Evolutionary conservation across 2,797 vertebrate species (phyloP), one percentile per base, ranked within the genome.

Genomic region (Artibeus lituratus): DNA sequence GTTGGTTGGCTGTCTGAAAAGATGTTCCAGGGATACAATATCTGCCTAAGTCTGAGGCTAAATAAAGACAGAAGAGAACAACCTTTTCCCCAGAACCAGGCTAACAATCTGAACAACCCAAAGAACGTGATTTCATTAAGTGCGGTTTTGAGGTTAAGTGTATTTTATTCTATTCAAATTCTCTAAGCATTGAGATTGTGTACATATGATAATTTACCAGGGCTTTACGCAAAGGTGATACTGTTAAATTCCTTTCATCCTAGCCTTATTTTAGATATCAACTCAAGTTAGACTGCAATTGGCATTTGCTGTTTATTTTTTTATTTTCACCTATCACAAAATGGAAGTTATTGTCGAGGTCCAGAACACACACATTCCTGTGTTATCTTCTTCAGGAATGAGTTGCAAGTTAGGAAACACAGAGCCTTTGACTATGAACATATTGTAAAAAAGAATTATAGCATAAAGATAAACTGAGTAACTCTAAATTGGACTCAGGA

Each of bases 381-480:
- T 90, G 22, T 93, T 91, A 44, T 73, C 69, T 80, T 97, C 10
- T 88, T 90, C n/a, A n/a, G 72, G 70, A 95, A 49, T 26, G 74
- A 77, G 35, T 95, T 90, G 94, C 24, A 70, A 89, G 95, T 87
- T 51, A 81, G 76, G 24, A 96, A 93, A 90, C 81, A 90, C 18
- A 16, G 70, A 70, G 55, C 11, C 7, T 78, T 87, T 47, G 55
- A 29, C 21, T 92, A 21, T 69, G 35, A 81, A 95, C 88, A 62
- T 3, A 14, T 2, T 89, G 15, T 74, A 74, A 91, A 93, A 9
- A n/a, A 94, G 22, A 94, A 22, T 87, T 96, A 29, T 51, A 91
- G 26, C 8, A 77, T 59, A 65, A 39, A 91, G 83, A 77, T 83
- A 73, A 84, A 74, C 70, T 87, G 19, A 18, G 12, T 5, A 59